Conservation (phyloP, 2,888 invertebrate genomes). For the Dermolepida albohirtum region DNA sequence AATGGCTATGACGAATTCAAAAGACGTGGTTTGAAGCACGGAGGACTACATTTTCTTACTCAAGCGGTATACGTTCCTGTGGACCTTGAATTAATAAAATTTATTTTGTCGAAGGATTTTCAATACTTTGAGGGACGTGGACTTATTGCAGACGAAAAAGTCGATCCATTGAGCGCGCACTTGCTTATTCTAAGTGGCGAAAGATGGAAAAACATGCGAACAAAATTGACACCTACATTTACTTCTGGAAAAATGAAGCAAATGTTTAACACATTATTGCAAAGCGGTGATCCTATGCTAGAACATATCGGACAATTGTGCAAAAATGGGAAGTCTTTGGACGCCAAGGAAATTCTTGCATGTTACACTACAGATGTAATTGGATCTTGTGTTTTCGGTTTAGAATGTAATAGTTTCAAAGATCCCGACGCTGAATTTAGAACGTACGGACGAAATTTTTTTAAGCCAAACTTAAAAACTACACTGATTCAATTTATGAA, state of each 20-base stretch:
- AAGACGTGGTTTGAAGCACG: not conserved
- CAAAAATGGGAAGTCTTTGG: not conserved
- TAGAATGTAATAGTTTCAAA: not conserved
- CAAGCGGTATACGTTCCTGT: slow-evolving; percentile 3
- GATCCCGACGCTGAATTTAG: slow-evolving; percentile 4
- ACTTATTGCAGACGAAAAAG: not conserved
- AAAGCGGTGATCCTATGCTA: slow-evolving; percentile 9
- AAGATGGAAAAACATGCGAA: not conserved
- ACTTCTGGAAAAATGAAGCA: not conserved
- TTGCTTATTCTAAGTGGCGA: not conserved
- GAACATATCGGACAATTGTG: slow-evolving; percentile 3
- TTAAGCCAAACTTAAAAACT: not conserved
- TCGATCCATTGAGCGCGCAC: not conserved
- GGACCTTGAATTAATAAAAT: not conserved
- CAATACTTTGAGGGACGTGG: slow-evolving; percentile 3
- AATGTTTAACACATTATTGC: not conserved
- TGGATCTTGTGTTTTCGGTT: slow-evolving; percentile 11
- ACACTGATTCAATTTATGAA: not conserved
- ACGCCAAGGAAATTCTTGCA: slow-evolving; percentile 9
- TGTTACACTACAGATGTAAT: slow-evolving; percentile 9
- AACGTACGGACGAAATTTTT: not conserved
- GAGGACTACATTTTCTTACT: slow-evolving; percentile 16
- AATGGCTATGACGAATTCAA: slow-evolving; percentile 5
- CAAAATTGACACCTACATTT: slow-evolving; percentile 1
- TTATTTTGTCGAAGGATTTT: not conserved